Evolutionary conservation across 2,113 vertebrate species (phyloP).

Genomic region (Pachypanchax playfairii): DNA sequence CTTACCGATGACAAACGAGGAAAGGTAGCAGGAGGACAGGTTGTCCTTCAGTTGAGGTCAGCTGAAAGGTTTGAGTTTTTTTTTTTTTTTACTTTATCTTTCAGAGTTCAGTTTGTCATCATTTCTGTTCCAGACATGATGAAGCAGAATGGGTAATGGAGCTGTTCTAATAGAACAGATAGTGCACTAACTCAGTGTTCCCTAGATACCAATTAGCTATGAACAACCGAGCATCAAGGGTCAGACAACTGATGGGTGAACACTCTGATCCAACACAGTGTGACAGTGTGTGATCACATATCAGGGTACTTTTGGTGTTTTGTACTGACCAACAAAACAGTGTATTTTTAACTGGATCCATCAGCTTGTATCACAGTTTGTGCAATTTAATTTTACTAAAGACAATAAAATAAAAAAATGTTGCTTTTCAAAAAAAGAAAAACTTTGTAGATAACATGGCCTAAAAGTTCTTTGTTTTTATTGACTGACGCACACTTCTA

Average conservation of each 20-base stretch:
- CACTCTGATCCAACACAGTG: not conserved
- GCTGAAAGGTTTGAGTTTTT: slow-evolving; percentile 19
- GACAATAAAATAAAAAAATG: no score
- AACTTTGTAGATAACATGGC: no score
- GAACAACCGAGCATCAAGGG: slow-evolving; percentile 46
- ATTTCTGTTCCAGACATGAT: slow-evolving; percentile 44
- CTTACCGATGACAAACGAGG: slow-evolving; percentile 18
- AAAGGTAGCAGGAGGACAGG: slow-evolving; percentile 24
- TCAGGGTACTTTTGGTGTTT: slow-evolving; percentile 1
- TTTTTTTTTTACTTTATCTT: slow-evolving; percentile 27
- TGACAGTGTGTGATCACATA: slow-evolving; percentile 24
- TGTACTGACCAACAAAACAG: not conserved
- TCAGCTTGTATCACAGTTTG: not conserved
- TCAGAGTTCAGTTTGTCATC: slow-evolving; percentile 64
- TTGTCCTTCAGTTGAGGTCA: slow-evolving; percentile 49
- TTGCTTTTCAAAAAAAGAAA: no score
- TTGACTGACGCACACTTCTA: no score
- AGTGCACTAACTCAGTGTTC: slow-evolving; percentile 60
- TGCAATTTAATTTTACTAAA: no score
- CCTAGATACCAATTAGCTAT: slow-evolving; percentile 60
- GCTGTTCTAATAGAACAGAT: slow-evolving; percentile 58
- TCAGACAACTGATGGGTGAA: slow-evolving; percentile 33
- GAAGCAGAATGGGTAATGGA: slow-evolving; percentile 58
- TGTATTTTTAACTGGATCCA: not conserved
- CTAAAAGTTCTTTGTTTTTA: no score